phyloP scores from a whole-genome alignment of 2,888 invertebrate species.

The Eugnorisma glareosa region DNA sequence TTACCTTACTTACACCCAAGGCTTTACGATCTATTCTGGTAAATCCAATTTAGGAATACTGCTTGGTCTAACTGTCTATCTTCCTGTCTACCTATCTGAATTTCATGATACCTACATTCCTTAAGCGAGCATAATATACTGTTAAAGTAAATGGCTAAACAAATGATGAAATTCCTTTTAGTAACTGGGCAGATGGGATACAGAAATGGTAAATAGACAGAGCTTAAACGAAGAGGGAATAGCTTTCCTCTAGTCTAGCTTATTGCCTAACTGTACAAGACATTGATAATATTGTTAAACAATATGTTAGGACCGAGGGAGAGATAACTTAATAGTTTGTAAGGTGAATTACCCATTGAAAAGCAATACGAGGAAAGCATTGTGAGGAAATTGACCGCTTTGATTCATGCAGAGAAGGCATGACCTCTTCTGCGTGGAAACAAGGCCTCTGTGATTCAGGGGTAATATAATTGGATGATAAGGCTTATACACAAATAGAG shows the following conservation, averaged over 20 bases:
- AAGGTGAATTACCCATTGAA: background rate
- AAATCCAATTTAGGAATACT: slow-evolving; percentile 43
- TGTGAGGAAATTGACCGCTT: background rate
- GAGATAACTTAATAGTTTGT: background rate
- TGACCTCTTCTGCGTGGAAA: background rate
- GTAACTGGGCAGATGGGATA: background rate
- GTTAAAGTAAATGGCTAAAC: slow-evolving; percentile 11
- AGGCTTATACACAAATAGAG: background rate
- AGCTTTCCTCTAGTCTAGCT: background rate
- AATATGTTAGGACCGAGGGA: background rate
- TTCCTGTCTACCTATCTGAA: slow-evolving; percentile 25
- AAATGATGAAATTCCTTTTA: slow-evolving; percentile 7
- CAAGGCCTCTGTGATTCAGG: background rate
- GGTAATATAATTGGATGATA: background rate
- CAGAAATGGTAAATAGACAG: background rate
- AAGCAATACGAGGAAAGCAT: background rate
- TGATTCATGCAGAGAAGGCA: background rate
- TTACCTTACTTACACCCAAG: slow-evolving; percentile 18
- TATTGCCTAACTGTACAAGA: background rate
- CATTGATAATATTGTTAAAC: background rate
- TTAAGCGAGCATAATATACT: background rate
- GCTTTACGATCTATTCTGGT: slow-evolving; percentile 44
- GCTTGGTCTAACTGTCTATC: background rate
- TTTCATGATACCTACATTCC: slow-evolving; percentile 23
- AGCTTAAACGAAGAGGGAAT: background rate